These are phyloP conservation scores for Holothuria scabra DNA, from an alignment of 53 echinoderm and acorn worm genomes.

Conservation along the genomic window DNA sequence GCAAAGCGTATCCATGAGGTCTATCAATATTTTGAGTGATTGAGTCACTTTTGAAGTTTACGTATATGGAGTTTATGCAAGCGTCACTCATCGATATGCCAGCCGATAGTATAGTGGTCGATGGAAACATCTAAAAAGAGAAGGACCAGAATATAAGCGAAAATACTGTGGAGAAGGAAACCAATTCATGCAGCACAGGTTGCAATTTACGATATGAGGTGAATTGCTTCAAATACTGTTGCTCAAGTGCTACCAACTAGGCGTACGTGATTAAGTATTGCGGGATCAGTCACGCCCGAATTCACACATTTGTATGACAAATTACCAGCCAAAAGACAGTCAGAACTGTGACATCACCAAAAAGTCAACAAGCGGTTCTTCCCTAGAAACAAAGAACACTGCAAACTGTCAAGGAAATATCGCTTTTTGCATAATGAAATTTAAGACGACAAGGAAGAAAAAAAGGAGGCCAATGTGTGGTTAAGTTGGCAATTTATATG, in stretches of 20 bases:
- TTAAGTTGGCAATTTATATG: constrained; percentile 34
- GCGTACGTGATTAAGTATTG: constrained; percentile 32
- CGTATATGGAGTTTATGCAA: too few relatives aligned
- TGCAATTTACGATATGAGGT: background rate
- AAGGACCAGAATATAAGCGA: too few relatives aligned
- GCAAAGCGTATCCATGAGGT: too few relatives aligned
- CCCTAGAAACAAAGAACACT: background rate
- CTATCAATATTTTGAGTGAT: too few relatives aligned
- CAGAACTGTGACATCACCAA: constrained; percentile 18
- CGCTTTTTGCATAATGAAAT: constrained; percentile 44
- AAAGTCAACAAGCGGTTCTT: constrained; percentile 27
- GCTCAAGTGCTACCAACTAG: background rate
- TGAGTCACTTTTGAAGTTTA: too few relatives aligned
- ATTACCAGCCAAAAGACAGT: too few relatives aligned
- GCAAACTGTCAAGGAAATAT: constrained; percentile 35
- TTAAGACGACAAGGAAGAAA: constrained; percentile 12
- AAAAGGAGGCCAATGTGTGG: constrained; percentile 13
- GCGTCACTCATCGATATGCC: too few relatives aligned
- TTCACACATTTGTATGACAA: constrained; percentile 3
- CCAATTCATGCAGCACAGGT: too few relatives aligned
- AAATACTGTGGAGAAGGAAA: too few relatives aligned
- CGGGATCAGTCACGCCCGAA: constrained; percentile 22
- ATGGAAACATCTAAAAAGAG: too few relatives aligned
- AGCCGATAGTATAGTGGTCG: too few relatives aligned
- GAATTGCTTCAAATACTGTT: background rate